Evolutionary conservation across 2,797 vertebrate genomes (phyloP), one percentile per base, ranked within the genome.

Genomic region (Trichosurus vulpecula): DNA sequence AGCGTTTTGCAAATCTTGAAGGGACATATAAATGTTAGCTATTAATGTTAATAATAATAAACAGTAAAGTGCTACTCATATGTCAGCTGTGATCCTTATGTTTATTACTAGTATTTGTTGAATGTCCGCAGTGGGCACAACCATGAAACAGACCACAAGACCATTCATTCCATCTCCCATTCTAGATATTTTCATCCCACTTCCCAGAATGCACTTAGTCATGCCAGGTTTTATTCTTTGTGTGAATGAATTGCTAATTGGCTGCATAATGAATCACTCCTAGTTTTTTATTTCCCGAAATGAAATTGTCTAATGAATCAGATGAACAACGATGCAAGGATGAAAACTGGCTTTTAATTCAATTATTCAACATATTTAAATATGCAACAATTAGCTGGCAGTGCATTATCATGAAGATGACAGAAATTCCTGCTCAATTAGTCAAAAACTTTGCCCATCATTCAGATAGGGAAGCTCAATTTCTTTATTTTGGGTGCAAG

Each of bases 291-390:
- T 90, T 96, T 97, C 92, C 90, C 94, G 97, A 98, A 97, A 94
- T 81, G 93, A 98, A 97, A 30, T 54, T 81, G 97, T 41, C 91
- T 97, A 97, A 96, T 95, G 96, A 97, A 97, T 90, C 92, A 94
- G 94, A 87, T 87, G 92, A 95, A 96, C 0, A 90, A 94, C 0
- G 58, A 51, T 91, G 95, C n/a, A 31, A 93, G 97, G 74, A 97
- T 96, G 95, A 91, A 92, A 97, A 91, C 91, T 95, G 90, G 94
- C 94, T 97, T 98, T 97, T 96, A 97, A 97, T 97, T 96, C 54
- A 97, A 96, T 95, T 97, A 96, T 97, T 95, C 94, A 56, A 66
- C 95, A 94, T 95, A 95, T 58, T 98, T 97, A 96, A 95, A 92
- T 92, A 92, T 96, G 52, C 92, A 97, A 93, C 81, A 94, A 93